These are phyloP conservation scores for Zaprionus taronus DNA, from an alignment of 1,140 invertebrate species.

Conservation along the genomic window DNA sequence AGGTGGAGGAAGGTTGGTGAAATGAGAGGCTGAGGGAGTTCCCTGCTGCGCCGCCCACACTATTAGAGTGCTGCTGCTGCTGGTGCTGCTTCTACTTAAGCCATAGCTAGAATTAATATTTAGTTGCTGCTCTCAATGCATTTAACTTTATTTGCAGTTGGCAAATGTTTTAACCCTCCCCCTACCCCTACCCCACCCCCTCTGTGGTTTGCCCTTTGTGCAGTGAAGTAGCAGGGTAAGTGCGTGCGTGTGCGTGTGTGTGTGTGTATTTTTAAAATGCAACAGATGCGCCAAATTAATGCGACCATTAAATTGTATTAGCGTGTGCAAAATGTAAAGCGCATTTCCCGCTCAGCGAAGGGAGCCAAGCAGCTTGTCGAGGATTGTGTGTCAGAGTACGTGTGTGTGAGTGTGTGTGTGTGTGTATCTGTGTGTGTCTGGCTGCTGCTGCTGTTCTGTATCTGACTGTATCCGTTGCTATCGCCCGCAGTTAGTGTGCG, in stretches of 20 bases:
- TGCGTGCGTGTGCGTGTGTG: conserved; percentile 30
- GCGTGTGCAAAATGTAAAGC: conserved; percentile 81
- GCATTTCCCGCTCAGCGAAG: conserved; percentile 57
- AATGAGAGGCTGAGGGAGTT: conserved; percentile 21
- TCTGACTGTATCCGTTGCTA: conserved; percentile 48
- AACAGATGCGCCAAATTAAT: conserved; percentile 83
- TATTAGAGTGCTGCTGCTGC: conserved; percentile 43
- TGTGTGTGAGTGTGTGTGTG: conserved; percentile 17
- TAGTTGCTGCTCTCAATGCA: conserved; percentile 60
- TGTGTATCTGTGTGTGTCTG: conserved; percentile 17
- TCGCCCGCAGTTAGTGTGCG: conserved; percentile 62
- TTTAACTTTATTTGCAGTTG: conserved; percentile 73
- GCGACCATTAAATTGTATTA: conserved; percentile 83
- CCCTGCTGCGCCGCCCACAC: conserved; percentile 41
- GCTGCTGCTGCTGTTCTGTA: conserved; percentile 11
- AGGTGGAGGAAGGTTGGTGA: no score
- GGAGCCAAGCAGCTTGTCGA: conserved; percentile 44
- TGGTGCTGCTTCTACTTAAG: conserved; percentile 39
- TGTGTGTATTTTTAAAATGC: conserved; percentile 80
- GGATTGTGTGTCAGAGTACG: background rate
- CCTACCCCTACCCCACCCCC: background rate
- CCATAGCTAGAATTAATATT: conserved; percentile 72
- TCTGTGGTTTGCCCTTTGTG: conserved; percentile 33
- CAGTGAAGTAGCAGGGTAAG: background rate
- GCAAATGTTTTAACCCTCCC: conserved; percentile 52